Percentiles rank a stretch among this genome's conserved stretches.
Evolutionary conservation across 2,888 invertebrate genomes (phyloP).

Genomic region (Archips xylosteana): DNA sequence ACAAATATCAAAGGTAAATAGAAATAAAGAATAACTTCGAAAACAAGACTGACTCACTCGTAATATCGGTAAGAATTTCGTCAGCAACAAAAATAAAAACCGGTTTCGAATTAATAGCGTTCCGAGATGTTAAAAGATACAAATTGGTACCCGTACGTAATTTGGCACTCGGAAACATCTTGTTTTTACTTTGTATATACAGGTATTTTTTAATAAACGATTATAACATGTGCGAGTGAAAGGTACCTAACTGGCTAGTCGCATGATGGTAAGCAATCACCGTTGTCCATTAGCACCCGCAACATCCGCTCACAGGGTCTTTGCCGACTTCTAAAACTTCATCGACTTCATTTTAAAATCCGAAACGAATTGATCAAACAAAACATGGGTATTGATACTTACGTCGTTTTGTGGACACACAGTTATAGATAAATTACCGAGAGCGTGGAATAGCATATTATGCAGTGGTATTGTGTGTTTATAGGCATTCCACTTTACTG

Average conservation of each 20-base stretch:
- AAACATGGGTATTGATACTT: no score
- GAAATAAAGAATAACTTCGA: constrained; percentile 8
- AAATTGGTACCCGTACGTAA: constrained; percentile 34
- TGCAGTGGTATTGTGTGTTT: no score
- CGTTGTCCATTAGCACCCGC: not conserved
- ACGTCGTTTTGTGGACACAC: no score
- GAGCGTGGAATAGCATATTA: no score
- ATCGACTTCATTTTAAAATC: no score
- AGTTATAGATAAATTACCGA: no score
- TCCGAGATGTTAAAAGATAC: constrained; percentile 36
- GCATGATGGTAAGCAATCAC: not conserved
- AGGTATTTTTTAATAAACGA: not conserved
- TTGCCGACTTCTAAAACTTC: no score
- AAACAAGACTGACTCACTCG: constrained; percentile 14
- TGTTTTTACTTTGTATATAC: not conserved
- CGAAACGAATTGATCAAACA: no score
- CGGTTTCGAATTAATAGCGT: constrained; percentile 36
- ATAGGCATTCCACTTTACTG: no score
- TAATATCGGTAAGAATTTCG: constrained; percentile 29
- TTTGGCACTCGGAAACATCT: constrained; percentile 21
- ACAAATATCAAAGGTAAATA: constrained; percentile 9
- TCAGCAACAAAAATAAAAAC: constrained; percentile 32
- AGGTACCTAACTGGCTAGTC: not conserved
- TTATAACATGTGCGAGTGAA: not conserved
- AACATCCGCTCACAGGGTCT: not conserved